phyloP scores from a whole-genome alignment of 2,797 vertebrate species.

The Labroides dimidiatus region DNA sequence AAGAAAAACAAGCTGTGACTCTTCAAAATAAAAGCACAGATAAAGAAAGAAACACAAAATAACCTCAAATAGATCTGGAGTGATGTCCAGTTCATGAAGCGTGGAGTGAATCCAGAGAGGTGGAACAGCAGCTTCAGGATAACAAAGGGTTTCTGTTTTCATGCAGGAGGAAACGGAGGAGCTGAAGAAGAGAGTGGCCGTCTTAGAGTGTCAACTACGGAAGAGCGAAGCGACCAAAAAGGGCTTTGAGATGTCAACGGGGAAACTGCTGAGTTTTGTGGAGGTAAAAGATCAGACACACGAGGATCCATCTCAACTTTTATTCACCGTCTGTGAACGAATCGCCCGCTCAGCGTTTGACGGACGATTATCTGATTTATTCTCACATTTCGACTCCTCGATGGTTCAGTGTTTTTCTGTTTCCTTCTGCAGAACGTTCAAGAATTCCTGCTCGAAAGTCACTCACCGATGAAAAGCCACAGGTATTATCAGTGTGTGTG shows the following conservation, averaged over 20 bases:
- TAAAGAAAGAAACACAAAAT: too few species aligned
- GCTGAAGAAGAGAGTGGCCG: constrained; percentile 87
- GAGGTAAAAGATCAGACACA: constrained; percentile 82
- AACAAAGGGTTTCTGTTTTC: neutral
- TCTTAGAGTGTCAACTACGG: constrained; percentile 92
- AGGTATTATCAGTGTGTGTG: constrained; percentile 77
- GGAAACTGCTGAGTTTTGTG: constrained; percentile 92
- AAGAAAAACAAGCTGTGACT: too few species aligned
- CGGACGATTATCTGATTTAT: too few species aligned
- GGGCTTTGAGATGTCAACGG: constrained; percentile 89
- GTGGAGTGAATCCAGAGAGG: too few species aligned
- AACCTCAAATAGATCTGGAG: too few species aligned
- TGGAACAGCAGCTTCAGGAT: too few species aligned
- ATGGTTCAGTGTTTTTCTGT: too few species aligned
- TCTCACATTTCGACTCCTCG: too few species aligned
- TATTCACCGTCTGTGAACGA: too few species aligned
- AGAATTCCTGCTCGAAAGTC: constrained; percentile 87
- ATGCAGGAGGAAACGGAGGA: constrained; percentile 87
- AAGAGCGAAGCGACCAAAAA: constrained; percentile 90
- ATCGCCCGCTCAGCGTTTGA: too few species aligned
- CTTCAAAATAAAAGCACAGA: too few species aligned
- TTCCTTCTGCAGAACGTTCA: constrained; percentile 84
- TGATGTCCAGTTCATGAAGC: too few species aligned
- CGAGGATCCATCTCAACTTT: neutral
- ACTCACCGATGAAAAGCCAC: constrained; percentile 79